phyloP scores from a whole-genome alignment of 2,113 vertebrate genomes.

The Anolis sagrei region DNA sequence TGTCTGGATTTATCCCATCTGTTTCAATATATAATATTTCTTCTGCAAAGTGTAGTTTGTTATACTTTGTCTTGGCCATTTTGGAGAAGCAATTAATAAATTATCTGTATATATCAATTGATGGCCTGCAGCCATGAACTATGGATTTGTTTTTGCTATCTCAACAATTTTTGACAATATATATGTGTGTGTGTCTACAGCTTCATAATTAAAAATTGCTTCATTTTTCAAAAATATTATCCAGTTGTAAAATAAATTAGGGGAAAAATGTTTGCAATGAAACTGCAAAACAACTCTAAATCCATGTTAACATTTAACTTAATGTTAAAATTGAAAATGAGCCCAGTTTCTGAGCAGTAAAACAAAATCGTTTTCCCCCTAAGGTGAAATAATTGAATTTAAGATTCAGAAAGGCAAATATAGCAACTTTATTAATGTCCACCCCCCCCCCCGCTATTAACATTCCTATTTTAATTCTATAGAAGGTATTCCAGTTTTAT shows the following conservation, averaged over 20 bases:
- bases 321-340: conserved; percentile 10
- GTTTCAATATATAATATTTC: conserved; percentile 1
- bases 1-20: background rate
- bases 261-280: background rate
- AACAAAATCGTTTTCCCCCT: background rate
- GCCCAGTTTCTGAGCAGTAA: conserved; percentile 2
- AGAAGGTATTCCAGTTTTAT: background rate
- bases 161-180: background rate
- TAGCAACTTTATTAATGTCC: background rate
- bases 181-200: background rate
- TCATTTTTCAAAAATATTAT: conserved; percentile 13
- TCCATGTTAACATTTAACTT: conserved; percentile 6
- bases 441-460: background rate
- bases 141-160: conserved; percentile 4
- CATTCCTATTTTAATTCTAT: background rate
- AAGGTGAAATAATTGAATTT: background rate
- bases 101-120: conserved; percentile 15
- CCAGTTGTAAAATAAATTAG: conserved; percentile 12
- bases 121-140: background rate
- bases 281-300: conserved; percentile 25
- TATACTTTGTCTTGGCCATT: background rate
- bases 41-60: conserved; percentile 4
- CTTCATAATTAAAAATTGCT: conserved; percentile 23
- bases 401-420: background rate
- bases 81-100: conserved; percentile 5